These are phyloP conservation scores for Burhinus oedicnemus DNA, from an alignment of 2,113 vertebrate genomes.

Conservation along the genomic window DNA sequence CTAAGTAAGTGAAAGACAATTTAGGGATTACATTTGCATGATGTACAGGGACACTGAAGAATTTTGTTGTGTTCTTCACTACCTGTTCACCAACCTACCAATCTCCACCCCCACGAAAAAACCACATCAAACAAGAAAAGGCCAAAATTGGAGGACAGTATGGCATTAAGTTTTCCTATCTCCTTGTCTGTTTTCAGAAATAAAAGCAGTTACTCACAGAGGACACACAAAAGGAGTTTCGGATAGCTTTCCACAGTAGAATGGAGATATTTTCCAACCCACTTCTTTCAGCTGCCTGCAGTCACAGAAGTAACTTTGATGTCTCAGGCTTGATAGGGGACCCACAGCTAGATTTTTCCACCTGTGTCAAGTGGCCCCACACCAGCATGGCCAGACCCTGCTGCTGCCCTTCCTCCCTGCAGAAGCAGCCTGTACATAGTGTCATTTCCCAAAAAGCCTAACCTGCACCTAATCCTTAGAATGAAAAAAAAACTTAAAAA, in stretches of 20 bases:
- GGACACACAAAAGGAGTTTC: neutral
- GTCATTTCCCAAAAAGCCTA: neutral
- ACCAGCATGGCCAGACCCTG: neutral
- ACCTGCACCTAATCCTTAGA: neutral
- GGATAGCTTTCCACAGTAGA: neutral
- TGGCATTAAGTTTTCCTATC: neutral
- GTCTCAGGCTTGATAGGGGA: neutral
- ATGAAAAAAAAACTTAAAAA: neutral
- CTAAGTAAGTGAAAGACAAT: neutral
- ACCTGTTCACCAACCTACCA: neutral
- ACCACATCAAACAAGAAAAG: neutral
- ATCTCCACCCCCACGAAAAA: neutral
- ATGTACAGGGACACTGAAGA: neutral
- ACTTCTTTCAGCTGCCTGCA: neutral
- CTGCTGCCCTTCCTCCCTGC: neutral
- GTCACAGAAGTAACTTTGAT: neutral
- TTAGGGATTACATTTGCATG: neutral
- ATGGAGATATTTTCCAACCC: neutral
- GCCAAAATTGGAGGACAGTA: neutral
- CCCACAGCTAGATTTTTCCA: neutral
- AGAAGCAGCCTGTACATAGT: neutral
- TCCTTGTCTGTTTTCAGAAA: neutral
- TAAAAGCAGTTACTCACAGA: neutral
- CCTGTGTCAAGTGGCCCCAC: neutral
- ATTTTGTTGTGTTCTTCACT: neutral